Evolutionary conservation across 2,113 vertebrate genomes (phyloP), one percentile per base, ranked within the genome.

Genomic region (Dendropsophus ebraccatus): DNA sequence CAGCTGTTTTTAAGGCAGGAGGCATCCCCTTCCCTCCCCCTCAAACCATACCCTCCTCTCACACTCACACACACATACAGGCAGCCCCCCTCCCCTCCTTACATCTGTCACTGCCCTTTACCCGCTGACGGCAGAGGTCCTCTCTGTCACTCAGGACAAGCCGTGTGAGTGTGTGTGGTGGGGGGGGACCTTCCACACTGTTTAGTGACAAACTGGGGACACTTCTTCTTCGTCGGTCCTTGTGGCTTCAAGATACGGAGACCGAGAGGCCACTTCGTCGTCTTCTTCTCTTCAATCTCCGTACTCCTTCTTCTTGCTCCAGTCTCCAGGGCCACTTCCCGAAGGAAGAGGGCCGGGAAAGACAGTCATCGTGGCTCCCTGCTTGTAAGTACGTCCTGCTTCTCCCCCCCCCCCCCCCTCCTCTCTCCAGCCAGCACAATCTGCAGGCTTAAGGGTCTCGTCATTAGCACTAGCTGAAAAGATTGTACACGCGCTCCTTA

Each of bases 301-400:
- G 9, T 54, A 54, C 62, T 41, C 60, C 41, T n/a, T 13, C n/a
- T 70, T 70, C 35, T 70, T 23, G 67, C 67, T 70, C 25, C 37
- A 25, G n/a, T 58, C 82, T 79, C 7, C 35, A 49, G 89, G 67
- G 79, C 70, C 81, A 84, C 35, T 85, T 85, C 74, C 75, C 73
- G n/a, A 23, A 85, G 62, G 76, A 54, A 35, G 88, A 76, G 49
- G 85, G 54, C 82, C 45, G 0, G 88, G 87, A 86, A 88, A 83
- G 87, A 88, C 89, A 84, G 89, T 45, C 88, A 83, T 89, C 88
- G 88, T 58, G 70, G 82, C 89, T 50, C 85, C 37, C 89, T 89
- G 88, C 91, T 56, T 83, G 89, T 87, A 72, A 89, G 92, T 87
- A 83, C 90, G 82, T 87, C 89, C 89, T 89, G 89, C 88, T 60